Conservation (phyloP, 2,888 invertebrate species). For the Nematopogon swammerdamellus region DNA sequence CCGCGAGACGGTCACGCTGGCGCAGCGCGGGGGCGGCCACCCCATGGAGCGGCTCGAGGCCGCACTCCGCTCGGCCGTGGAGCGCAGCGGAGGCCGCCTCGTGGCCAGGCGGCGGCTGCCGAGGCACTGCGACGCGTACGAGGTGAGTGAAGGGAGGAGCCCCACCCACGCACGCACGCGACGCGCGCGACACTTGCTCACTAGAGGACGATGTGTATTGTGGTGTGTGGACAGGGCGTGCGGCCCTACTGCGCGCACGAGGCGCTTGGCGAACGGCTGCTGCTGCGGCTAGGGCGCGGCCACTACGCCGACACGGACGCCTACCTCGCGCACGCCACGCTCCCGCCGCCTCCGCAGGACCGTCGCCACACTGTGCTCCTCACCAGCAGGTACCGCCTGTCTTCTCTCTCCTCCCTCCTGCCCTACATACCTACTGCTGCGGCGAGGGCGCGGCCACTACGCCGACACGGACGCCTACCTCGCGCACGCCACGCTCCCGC, state of each 20-base stretch:
- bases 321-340: conserved; percentile 68
- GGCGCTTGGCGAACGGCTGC: conserved; percentile 66
- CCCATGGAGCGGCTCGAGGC: conserved; percentile 55
- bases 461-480: too few relatives aligned
- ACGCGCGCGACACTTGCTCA: too few relatives aligned
- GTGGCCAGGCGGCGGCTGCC: conserved; percentile 66
- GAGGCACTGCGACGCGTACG: conserved; percentile 62
- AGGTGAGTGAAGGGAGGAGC: too few relatives aligned
- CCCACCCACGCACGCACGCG: too few relatives aligned
- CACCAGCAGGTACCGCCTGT: conserved; percentile 70
- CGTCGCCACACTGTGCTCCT: conserved; percentile 63
- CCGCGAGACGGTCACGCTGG: conserved; percentile 59
- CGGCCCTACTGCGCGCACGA: conserved; percentile 69
- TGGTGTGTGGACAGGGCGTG: conserved; percentile 63
- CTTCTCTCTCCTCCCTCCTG: too few relatives aligned
- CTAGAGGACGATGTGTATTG: too few relatives aligned
- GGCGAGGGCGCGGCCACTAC: too few relatives aligned
- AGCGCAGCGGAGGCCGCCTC: conserved; percentile 60
- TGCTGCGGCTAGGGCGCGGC: conserved; percentile 61
- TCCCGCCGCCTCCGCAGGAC: conserved; percentile 60
- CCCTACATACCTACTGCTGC: too few relatives aligned
- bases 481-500: too few relatives aligned
- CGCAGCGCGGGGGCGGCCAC: conserved; percentile 53
- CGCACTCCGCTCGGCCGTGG: conserved; percentile 60
- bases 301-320: conserved; percentile 60